Evolutionary conservation across 2,797 vertebrate genomes (phyloP).

Genomic region (Macropus fuliginosus): DNA sequence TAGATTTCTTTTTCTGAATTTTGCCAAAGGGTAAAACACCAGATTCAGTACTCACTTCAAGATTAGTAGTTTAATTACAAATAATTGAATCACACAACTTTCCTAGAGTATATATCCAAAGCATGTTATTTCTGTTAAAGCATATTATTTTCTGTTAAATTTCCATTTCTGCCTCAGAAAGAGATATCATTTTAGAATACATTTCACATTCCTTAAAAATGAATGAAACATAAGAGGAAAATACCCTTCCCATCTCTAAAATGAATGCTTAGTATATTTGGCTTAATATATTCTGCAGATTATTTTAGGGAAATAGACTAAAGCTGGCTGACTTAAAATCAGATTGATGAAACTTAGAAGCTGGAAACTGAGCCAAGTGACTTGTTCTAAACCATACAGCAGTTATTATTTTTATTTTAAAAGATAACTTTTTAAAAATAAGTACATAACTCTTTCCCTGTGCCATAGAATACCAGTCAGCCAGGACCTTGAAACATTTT

Average conservation of each 20-base stretch:
- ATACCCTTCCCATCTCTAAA: neutral
- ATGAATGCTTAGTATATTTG: neutral
- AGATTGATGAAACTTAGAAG: neutral
- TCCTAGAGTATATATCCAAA: slow-evolving; percentile 1
- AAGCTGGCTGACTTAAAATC: neutral
- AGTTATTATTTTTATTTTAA: neutral
- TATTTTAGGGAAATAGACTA: neutral
- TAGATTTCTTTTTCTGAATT: neutral
- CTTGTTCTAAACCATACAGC: slow-evolving; percentile 26
- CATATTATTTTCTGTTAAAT: neutral
- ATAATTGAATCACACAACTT: neutral
- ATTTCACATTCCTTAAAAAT: slow-evolving; percentile 13
- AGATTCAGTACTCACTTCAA: neutral
- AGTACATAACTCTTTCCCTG: neutral
- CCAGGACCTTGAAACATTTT: neutral
- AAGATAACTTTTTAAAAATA: neutral
- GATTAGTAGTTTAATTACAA: neutral
- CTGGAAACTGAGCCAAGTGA: neutral
- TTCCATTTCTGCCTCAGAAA: neutral
- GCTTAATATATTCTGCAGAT: neutral
- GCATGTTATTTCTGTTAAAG: slow-evolving; percentile 14
- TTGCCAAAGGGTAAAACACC: slow-evolving; percentile 14
- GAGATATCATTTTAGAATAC: neutral
- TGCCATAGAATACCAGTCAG: neutral
- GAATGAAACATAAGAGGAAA: neutral